These are phyloP conservation scores for Lysiphlebus fabarum DNA, from an alignment of 1,140 invertebrate species.

Conservation along the genomic window DNA sequence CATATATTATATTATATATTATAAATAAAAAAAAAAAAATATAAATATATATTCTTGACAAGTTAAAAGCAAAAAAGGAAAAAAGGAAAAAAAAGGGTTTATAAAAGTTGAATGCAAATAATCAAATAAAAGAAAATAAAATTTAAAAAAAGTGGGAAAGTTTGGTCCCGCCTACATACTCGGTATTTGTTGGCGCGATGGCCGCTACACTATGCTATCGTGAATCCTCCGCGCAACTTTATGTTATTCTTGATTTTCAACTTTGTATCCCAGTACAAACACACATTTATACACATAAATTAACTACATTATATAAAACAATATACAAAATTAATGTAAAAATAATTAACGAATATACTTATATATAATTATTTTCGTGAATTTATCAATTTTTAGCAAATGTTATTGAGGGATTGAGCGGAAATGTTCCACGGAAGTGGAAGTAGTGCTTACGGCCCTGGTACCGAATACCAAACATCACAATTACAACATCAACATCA, in stretches of 20 bases:
- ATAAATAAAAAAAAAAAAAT: too few relatives aligned
- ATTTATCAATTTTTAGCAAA: slow-evolving; percentile 29
- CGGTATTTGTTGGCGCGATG: slow-evolving; percentile 49
- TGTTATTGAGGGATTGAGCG: slow-evolving; percentile 37
- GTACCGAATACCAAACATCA: slow-evolving; percentile 49
- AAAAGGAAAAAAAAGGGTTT: slow-evolving; percentile 7
- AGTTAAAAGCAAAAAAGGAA: too few relatives aligned
- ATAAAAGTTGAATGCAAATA: background rate
- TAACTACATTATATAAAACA: too few relatives aligned
- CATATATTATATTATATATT: too few relatives aligned
- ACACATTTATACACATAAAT: background rate
- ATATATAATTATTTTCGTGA: too few relatives aligned
- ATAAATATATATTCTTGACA: too few relatives aligned
- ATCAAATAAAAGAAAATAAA: background rate
- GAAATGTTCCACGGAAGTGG: slow-evolving; percentile 54
- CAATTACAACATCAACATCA: slow-evolving; percentile 50
- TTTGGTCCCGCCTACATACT: slow-evolving; percentile 51
- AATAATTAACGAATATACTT: too few relatives aligned
- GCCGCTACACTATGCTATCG: slow-evolving; percentile 52
- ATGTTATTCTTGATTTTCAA: background rate
- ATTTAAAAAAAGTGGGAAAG: slow-evolving; percentile 26
- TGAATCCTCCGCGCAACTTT: slow-evolving; percentile 28
- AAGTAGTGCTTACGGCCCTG: slow-evolving; percentile 50
- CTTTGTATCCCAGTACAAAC: background rate
- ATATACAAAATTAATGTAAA: too few relatives aligned